phyloP scores from a whole-genome alignment of 2,888 invertebrate species.

The Drosophila kanekoi region DNA sequence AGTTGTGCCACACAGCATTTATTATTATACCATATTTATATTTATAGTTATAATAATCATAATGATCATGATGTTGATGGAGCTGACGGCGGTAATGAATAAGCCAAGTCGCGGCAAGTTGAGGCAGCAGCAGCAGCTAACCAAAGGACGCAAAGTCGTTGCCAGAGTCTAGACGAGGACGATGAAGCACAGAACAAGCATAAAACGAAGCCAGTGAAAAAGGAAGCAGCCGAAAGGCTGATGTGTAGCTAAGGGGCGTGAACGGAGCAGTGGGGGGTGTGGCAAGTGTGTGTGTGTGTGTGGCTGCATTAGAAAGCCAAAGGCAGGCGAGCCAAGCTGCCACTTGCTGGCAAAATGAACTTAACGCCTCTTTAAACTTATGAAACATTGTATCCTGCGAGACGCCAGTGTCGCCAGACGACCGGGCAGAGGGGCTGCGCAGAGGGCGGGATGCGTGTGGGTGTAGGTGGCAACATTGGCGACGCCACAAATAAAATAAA shows the following conservation, averaged over 20 bases:
- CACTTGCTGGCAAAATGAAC: slow-evolving; percentile 62
- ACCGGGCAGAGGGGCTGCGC: not conserved
- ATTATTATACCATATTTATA: slow-evolving; percentile 55
- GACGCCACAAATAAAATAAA: slow-evolving; percentile 7
- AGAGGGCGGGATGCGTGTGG: not conserved
- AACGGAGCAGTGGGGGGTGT: not conserved
- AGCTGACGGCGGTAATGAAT: slow-evolving; percentile 62
- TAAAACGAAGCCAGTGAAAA: slow-evolving; percentile 49
- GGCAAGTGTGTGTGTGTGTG: not conserved
- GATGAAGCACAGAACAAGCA: slow-evolving; percentile 64
- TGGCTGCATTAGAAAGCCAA: slow-evolving; percentile 31
- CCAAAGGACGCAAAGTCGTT: slow-evolving; percentile 23
- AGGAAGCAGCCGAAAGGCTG: slow-evolving; percentile 12
- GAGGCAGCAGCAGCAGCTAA: slow-evolving; percentile 3
- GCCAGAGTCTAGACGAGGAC: slow-evolving; percentile 42
- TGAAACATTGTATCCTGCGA: slow-evolving; percentile 67
- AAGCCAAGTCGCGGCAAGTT: slow-evolving; percentile 47
- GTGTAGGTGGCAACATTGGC: slow-evolving; percentile 7
- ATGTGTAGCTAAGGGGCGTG: not conserved
- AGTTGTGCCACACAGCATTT: slow-evolving; percentile 40
- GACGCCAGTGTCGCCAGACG: slow-evolving; percentile 31
- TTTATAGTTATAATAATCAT: slow-evolving; percentile 39
- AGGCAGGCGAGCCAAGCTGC: slow-evolving; percentile 8
- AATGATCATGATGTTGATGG: slow-evolving; percentile 20
- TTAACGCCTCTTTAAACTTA: slow-evolving; percentile 77